Conservation (phyloP, 2,888 invertebrate species). For the Melieria omissa region DNA sequence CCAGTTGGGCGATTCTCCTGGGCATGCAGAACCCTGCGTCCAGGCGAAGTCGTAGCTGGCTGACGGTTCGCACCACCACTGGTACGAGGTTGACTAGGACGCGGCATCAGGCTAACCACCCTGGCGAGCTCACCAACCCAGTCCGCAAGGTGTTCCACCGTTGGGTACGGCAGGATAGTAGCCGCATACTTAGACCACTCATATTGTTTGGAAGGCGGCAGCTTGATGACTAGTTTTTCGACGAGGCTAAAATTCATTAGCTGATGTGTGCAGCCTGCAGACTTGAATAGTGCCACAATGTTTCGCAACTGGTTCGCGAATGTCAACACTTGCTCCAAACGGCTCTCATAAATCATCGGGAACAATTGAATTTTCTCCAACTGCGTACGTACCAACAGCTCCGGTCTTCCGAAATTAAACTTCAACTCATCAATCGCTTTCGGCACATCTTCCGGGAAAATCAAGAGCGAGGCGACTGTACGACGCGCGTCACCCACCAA, state of each 20-base stretch:
- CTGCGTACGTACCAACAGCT: conserved; percentile 32
- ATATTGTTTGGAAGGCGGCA: conserved; percentile 40
- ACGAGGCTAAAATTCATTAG: conserved; percentile 30
- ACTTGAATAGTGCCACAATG: conserved; percentile 26
- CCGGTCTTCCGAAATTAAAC: conserved; percentile 36
- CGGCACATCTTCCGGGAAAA: conserved; percentile 20
- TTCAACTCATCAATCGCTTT: conserved; percentile 26
- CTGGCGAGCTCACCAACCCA: conserved; percentile 34
- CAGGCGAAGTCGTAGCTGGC: neutral
- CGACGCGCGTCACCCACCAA: conserved; percentile 7
- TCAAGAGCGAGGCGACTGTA: conserved; percentile 8
- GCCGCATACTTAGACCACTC: conserved; percentile 33
- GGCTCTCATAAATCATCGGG: conserved; percentile 21
- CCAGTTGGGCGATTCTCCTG: too few species aligned
- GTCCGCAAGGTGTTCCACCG: conserved; percentile 26
- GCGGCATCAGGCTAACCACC: conserved; percentile 26
- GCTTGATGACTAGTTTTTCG: conserved; percentile 31
- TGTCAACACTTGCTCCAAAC: neutral
- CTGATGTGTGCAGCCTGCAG: conserved; percentile 35
- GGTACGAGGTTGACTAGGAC: too few species aligned
- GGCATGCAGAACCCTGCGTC: neutral
- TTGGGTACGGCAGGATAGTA: conserved; percentile 22
- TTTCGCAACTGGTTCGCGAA: conserved; percentile 3
- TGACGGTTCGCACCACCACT: too few species aligned
- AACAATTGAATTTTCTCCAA: conserved; percentile 28